phyloP scores from a whole-genome alignment of 2,888 invertebrate genomes.

The Caradrina clavipalpis region DNA sequence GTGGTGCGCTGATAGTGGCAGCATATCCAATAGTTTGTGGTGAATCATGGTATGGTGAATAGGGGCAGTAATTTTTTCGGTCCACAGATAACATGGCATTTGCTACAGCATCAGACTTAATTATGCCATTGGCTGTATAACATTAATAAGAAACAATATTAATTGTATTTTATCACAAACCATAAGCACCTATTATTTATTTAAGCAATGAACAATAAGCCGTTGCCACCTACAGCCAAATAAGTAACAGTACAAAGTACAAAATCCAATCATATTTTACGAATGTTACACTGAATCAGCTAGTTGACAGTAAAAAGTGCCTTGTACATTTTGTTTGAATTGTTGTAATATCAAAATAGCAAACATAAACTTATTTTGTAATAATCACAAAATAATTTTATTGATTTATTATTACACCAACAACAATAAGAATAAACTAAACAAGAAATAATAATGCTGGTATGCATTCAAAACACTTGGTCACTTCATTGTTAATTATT shows the following conservation, averaged over 20 bases:
- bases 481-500: too few species aligned
- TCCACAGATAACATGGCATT: constrained; percentile 96
- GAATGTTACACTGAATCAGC: neutral
- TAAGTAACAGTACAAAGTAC: too few species aligned
- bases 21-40: constrained; percentile 98
- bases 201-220: neutral
- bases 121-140: constrained; percentile 94
- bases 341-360: too few species aligned
- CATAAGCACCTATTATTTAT: neutral
- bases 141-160: neutral
- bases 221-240: neutral
- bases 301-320: too few species aligned
- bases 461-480: too few species aligned
- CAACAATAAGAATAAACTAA: too few species aligned
- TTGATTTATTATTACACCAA: too few species aligned
- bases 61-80: constrained; percentile 94
- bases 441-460: too few species aligned
- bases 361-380: too few species aligned
- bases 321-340: too few species aligned
- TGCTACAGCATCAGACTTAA: constrained; percentile 94
- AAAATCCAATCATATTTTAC: neutral
- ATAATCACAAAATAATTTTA: too few species aligned
- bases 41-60: constrained; percentile 96
- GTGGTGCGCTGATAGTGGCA: constrained; percentile 98
- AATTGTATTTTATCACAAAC: neutral